These are phyloP conservation scores for Caenorhabditis plicata DNA, from an alignment of 2,888 invertebrate species.

Conservation along the genomic window DNA sequence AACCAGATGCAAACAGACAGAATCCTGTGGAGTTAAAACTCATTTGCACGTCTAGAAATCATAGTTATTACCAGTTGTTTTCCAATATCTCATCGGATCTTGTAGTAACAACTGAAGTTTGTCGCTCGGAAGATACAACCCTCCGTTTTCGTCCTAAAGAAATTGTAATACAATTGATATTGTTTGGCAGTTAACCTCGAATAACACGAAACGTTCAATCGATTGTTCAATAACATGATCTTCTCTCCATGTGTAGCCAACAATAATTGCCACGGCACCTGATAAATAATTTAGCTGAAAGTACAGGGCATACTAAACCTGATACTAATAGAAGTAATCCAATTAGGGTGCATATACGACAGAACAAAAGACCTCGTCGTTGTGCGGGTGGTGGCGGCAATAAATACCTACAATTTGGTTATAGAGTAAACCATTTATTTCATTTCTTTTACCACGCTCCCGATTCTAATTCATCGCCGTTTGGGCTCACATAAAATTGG, in stretches of 20 bases:
- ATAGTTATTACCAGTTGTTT: slow-evolving; percentile 42
- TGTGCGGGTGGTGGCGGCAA: slow-evolving; percentile 61
- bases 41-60: not conserved
- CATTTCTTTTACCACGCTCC: slow-evolving; percentile 5
- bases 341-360: slow-evolving; percentile 58
- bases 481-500: slow-evolving; percentile 62
- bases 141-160: slow-evolving; percentile 58
- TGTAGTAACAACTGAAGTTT: slow-evolving; percentile 51
- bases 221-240: slow-evolving; percentile 44
- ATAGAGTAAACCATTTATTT: too few species aligned
- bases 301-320: too few species aligned
- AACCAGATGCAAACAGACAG: slow-evolving; percentile 60
- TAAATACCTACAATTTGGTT: slow-evolving; percentile 54
- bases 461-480: slow-evolving; percentile 55
- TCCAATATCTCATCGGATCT: slow-evolving; percentile 63
- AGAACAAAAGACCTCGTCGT: slow-evolving; percentile 55
- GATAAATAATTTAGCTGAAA: too few species aligned
- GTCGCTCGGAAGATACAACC: slow-evolving; percentile 60
- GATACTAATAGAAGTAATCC: slow-evolving; percentile 58
- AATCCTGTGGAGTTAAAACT: slow-evolving; percentile 40
- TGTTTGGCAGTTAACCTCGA: slow-evolving; percentile 25
- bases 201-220: slow-evolving; percentile 41
- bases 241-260: slow-evolving; percentile 62
- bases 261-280: slow-evolving; percentile 59
- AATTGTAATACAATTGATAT: not conserved